Base-by-base conservation (phyloP, 2,797 vertebrate species). In the Poecilia wingei region DNA sequence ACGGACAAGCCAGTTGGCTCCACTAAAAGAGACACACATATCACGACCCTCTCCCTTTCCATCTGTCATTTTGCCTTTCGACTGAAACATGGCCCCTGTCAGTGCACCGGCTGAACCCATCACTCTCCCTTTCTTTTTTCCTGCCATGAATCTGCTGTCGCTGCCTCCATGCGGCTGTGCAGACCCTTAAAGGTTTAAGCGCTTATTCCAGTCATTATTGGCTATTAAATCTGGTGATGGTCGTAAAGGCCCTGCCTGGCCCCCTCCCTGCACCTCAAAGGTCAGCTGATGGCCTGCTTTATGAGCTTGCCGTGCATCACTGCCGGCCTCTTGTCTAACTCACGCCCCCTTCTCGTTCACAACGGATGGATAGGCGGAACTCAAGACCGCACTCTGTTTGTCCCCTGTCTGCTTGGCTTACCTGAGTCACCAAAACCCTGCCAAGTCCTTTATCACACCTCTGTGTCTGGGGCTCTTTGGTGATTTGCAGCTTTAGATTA, bases 401-500 rank as follows among this genome's bases (percentile, higher is more conserved):
- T 96, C 95, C 95, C 94, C 94, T 93, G 95, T 97, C 96, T 95
- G 92, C 85, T 79, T 51, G 80, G 51, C 82, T 84, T 83, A 89
- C 85, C 80, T 33, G 80, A 82, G 81, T 82, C 18, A 25, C 86
- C 95, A 94, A 95, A 95, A 95, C 87, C 95, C 95, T 94, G 94
- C 95, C 94, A 95, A 96, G 95, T 95, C 93, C 95, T 94, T 93
- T 95, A 96, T 96, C 95, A 94, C 93, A 95, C 95, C 95, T 95
- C 93, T 93, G 94, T 78, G 79, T 9, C n/a, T 66, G 20, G 66
- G 79, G 79, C 75, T 75, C 55, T 76, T 91, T 94, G 22, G 95
- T 98, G 97, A 98, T 99, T 98, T 99, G 97, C 96, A 96, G 96
- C 96, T 97, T 94, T 92, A 94, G 96, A 96, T 97, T 96, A 98